Percentiles rank a stretch among this genome's conserved stretches.
These are phyloP conservation scores for Drosophila athabasca DNA, from an alignment of 1,140 invertebrate genomes.

Conservation along the genomic window DNA sequence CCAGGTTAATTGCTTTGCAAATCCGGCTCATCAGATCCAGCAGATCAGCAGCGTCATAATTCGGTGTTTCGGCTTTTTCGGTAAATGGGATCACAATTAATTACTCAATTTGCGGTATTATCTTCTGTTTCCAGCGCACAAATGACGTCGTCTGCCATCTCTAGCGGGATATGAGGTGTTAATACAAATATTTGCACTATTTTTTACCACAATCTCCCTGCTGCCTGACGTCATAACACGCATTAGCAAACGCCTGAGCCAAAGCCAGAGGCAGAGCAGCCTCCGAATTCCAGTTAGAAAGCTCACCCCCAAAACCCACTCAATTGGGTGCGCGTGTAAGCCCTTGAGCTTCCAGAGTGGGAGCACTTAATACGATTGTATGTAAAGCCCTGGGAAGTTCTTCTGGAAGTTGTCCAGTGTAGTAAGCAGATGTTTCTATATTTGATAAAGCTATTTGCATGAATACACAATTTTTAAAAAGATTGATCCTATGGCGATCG, in stretches of 20 bases:
- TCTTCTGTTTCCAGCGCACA: conserved; percentile 43
- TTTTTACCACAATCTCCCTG: conserved; percentile 34
- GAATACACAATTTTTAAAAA: too few species aligned
- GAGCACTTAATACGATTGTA: conserved; percentile 24
- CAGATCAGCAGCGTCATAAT: too few species aligned
- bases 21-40: too few species aligned
- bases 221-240: conserved; percentile 53
- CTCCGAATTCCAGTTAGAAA: conserved; percentile 14
- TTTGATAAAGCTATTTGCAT: too few species aligned
- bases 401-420: too few species aligned
- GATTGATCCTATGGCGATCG: too few species aligned
- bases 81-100: too few species aligned
- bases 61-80: too few species aligned
- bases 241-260: neutral
- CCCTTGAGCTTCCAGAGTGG: conserved; percentile 49
- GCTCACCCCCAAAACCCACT: conserved; percentile 9
- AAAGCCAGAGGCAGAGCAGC: too few species aligned
- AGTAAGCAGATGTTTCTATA: too few species aligned
- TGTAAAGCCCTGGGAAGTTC: too few species aligned
- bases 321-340: conserved; percentile 40
- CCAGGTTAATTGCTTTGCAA: too few species aligned
- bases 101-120: conserved; percentile 33
- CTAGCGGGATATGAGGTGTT: conserved; percentile 47
- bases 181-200: conserved; percentile 46
- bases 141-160: conserved; percentile 50